Evolutionary conservation across 2,113 vertebrate genomes (phyloP), one percentile per base, ranked within the genome.

Genomic region (Ariopsis seemanni): DNA sequence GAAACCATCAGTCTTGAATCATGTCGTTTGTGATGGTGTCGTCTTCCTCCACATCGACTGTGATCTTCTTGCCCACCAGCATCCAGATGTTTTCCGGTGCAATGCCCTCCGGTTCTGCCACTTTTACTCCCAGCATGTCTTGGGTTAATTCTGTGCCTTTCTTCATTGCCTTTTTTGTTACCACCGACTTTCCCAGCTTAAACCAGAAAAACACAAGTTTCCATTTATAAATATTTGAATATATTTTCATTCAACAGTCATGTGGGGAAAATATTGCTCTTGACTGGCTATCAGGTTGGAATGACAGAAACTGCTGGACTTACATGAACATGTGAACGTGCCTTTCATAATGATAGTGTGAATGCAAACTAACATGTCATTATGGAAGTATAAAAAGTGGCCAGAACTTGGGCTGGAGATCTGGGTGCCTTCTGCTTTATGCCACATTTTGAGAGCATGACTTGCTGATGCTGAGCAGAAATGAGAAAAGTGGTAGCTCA

Each of bases 131-230:
- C 93, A 99, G 90, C 98, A 99, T 97, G 91, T 98, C 97, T 87
- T 96, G 90, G 1, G 96, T 97, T 52, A 99, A 91, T 48, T 93
- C 1, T 0, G 96, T 93, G 87, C 97, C 97, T 92, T 95, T 97
- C 27, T 96, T 94, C 88, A 99, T 97, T 62, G 90, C 93, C 15
- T 95, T 95, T 91, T 97, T 97, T 0, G 97, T 98, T 83, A 99
- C 97, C 80, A 99, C 96, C 0, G 98, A 99, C 85, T 99, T 99
- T 17, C 98, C 98, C 91, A 99, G 94, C 98, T 99, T 88, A 58
- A 90, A 85, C 3, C 34, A 87, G 86, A 99, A 94, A 97, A 89
- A 50, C 87, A 87, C 1, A 34, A 86, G 34, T 74, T 71, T 11
- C 34, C 1, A 48, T 20, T 74, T 42, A 20, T 42, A 30, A 69